These are phyloP conservation scores for Irena cyanogastra DNA, from an alignment of 2,113 vertebrate genomes.

Conservation along the genomic window DNA sequence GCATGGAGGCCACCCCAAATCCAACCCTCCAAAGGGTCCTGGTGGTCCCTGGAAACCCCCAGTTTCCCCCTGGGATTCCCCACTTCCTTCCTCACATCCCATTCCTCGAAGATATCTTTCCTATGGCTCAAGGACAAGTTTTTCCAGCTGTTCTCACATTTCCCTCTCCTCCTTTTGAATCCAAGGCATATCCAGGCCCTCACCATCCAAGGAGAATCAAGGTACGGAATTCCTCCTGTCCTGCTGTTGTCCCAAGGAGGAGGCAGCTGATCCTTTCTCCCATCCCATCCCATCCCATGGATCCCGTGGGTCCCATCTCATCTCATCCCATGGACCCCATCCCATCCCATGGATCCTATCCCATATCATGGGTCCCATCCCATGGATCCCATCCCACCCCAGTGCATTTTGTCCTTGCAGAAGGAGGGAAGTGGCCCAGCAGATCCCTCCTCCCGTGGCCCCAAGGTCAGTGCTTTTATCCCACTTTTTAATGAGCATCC, in stretches of 20 bases:
- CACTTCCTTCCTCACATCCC: neutral
- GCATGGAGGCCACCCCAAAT: neutral
- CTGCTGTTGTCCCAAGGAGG: neutral
- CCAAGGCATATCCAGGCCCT: slow-evolving; percentile 27
- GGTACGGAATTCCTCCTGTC: neutral
- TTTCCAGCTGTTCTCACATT: neutral
- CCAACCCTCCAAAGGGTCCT: neutral
- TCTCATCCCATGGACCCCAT: neutral
- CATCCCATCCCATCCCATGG: neutral
- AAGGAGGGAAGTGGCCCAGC: neutral
- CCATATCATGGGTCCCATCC: accelerated
- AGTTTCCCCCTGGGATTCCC: neutral
- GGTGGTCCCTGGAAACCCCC: neutral
- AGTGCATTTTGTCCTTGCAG: neutral
- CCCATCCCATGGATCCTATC: neutral
- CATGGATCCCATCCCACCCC: neutral
- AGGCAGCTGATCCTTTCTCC: neutral
- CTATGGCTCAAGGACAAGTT: neutral
- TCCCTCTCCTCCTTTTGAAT: neutral
- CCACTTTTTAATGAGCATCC: neutral
- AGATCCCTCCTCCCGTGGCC: neutral
- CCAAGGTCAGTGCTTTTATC: slow-evolving; percentile 31
- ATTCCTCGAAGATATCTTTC: neutral
- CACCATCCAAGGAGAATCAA: neutral
- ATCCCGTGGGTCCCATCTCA: neutral